phyloP scores from a whole-genome alignment of 2,113 vertebrate species.

The Mus pahari region DNA sequence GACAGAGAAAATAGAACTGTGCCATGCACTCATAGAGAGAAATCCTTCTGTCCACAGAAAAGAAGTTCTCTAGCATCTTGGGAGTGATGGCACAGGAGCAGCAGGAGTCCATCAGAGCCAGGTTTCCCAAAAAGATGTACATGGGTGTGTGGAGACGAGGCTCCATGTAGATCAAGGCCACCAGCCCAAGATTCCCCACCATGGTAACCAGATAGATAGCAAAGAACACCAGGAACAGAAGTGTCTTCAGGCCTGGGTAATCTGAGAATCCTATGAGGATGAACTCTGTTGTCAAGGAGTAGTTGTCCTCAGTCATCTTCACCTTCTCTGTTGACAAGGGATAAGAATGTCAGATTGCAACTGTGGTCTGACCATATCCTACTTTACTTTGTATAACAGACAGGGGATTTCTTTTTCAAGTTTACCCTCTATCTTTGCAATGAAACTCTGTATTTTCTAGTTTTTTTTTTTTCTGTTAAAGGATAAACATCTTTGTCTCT shows the following conservation, averaged over 20 bases:
- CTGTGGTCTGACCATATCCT: not conserved
- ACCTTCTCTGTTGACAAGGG: not conserved
- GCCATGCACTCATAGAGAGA: no score
- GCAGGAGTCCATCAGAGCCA: no score
- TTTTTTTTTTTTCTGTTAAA: not conserved
- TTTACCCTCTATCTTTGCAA: not conserved
- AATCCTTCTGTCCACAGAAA: no score
- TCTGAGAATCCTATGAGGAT: slow-evolving; percentile 12
- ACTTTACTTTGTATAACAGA: not conserved
- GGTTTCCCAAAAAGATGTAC: no score
- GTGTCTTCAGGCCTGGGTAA: no score
- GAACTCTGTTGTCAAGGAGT: not conserved
- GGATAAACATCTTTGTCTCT: not conserved
- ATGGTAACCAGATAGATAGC: no score
- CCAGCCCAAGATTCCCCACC: no score
- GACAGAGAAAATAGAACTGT: no score
- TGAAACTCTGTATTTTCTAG: not conserved
- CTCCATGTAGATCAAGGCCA: slow-evolving; percentile 52
- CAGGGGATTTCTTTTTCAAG: not conserved
- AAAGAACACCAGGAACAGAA: no score
- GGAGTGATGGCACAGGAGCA: no score
- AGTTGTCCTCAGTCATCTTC: not conserved
- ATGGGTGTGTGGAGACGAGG: not conserved
- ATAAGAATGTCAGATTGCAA: not conserved
- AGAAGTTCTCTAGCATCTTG: no score